Percentiles rank a stretch among this genome's conserved stretches.
phyloP scores from a whole-genome alignment of 2,888 invertebrate genomes.

The Apeira syringaria region DNA sequence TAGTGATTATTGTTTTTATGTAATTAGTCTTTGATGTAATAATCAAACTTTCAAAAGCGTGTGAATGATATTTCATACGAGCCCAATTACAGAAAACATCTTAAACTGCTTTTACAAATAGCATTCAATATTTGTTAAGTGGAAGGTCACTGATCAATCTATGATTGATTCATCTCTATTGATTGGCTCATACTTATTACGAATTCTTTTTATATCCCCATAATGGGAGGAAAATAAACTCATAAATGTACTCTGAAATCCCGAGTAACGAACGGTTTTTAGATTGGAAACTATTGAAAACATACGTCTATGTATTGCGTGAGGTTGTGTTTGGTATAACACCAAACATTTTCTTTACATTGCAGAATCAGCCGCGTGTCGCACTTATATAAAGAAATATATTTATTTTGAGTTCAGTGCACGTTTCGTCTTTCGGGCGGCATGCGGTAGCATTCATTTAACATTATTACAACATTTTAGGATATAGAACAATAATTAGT shows the following conservation, averaged over 20 bases:
- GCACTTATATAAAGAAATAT: too few relatives aligned
- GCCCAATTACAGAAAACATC: slow-evolving; percentile 11
- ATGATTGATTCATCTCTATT: slow-evolving; percentile 31
- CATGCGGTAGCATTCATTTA: too few relatives aligned
- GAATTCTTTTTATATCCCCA: slow-evolving; percentile 24
- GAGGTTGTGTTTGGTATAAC: too few relatives aligned
- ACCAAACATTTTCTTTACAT: too few relatives aligned
- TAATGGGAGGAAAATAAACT: slow-evolving; percentile 18
- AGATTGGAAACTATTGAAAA: slow-evolving; percentile 36
- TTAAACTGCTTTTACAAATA: slow-evolving; percentile 1
- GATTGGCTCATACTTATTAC: slow-evolving; percentile 27
- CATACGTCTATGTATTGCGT: slow-evolving; percentile 29
- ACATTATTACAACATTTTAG: too few relatives aligned
- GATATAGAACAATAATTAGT: too few relatives aligned
- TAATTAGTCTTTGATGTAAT: too few relatives aligned
- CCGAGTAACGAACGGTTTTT: slow-evolving; percentile 46
- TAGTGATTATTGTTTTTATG: too few relatives aligned
- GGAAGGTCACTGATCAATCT: slow-evolving; percentile 8
- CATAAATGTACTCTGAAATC: slow-evolving; percentile 31
- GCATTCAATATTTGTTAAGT: slow-evolving; percentile 5
- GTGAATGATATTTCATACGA: slow-evolving; percentile 1
- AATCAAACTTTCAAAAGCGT: slow-evolving; percentile 1
- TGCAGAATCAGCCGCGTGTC: too few relatives aligned
- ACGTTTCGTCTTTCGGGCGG: too few relatives aligned
- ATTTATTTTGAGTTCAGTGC: too few relatives aligned